Evolutionary conservation across 2,113 vertebrate genomes (phyloP).

Genomic region (Pachycephala philippinensis): DNA sequence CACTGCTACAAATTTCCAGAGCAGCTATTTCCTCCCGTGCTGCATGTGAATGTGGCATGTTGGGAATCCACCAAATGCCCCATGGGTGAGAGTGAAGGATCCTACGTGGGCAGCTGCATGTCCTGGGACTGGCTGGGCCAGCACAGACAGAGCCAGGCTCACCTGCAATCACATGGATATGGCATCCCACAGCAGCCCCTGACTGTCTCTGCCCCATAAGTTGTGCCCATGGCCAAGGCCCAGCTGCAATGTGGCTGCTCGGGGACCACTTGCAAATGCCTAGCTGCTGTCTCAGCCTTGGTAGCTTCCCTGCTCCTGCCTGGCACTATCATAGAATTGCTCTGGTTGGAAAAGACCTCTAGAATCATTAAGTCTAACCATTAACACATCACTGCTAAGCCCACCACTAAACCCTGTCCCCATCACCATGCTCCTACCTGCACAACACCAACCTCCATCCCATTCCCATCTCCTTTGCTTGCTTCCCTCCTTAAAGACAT

Average conservation of each 20-base stretch:
- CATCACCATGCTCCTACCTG: rapidly evolving
- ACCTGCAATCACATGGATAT: rapidly evolving
- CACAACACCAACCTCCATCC: neutral
- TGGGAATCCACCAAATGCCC: neutral
- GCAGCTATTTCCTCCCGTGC: constrained; percentile 35
- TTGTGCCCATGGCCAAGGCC: rapidly evolving
- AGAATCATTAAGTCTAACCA: no score
- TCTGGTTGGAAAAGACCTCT: neutral
- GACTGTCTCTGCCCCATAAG: neutral
- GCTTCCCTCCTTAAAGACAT: neutral
- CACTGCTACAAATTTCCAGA: neutral
- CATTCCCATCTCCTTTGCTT: neutral
- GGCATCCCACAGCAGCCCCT: neutral
- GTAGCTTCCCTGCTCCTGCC: neutral
- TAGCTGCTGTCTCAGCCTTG: neutral
- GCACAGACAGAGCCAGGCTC: neutral
- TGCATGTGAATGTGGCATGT: neutral
- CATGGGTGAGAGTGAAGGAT: neutral
- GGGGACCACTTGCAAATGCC: neutral
- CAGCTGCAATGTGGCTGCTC: neutral
- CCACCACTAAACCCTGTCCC: neutral
- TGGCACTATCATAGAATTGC: neutral
- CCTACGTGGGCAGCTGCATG: neutral
- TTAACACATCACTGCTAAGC: neutral
- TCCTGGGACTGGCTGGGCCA: neutral